Conservation (phyloP, 2,888 invertebrate species). For the Lordiphosa andalusiaca region DNA sequence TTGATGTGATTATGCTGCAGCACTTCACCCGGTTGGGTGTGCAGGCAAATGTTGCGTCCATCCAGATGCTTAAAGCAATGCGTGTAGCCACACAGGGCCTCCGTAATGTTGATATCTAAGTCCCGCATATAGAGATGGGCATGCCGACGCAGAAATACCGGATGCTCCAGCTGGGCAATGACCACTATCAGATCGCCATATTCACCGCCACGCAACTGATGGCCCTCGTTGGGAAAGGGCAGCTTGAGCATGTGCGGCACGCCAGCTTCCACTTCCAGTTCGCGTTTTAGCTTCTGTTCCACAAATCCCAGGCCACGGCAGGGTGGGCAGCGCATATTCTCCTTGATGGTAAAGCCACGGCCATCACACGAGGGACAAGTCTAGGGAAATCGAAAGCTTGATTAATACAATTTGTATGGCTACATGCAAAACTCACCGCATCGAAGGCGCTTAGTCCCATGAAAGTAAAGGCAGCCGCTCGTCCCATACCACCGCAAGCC, state of each 20-base stretch:
- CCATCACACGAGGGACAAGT: slow-evolving; percentile 84
- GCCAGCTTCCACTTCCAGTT: slow-evolving; percentile 94
- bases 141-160: slow-evolving; percentile 88
- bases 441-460: slow-evolving; percentile 80
- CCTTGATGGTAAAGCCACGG: slow-evolving; percentile 87
- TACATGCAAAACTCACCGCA: slow-evolving; percentile 82
- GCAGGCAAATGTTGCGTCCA: slow-evolving; percentile 90
- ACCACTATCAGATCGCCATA: slow-evolving; percentile 95
- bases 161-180: slow-evolving; percentile 90
- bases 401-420: neutral
- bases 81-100: slow-evolving; percentile 94
- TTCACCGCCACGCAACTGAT: slow-evolving; percentile 92
- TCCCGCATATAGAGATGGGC: slow-evolving; percentile 86
- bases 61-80: slow-evolving; percentile 94
- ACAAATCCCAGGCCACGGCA: slow-evolving; percentile 93
- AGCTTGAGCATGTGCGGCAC: slow-evolving; percentile 93
- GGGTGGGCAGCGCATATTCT: slow-evolving; percentile 89
- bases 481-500: slow-evolving; percentile 77
- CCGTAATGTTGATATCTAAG: slow-evolving; percentile 89
- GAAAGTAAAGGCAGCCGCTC: slow-evolving; percentile 72
- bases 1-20: slow-evolving; percentile 91
- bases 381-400: slow-evolving; percentile 36
- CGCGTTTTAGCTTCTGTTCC: slow-evolving; percentile 90
- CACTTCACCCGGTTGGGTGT: slow-evolving; percentile 89
- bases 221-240: slow-evolving; percentile 92